Evolutionary conservation across 2,797 vertebrate species (phyloP).

Genomic region (Peromyscus aztecus): DNA sequence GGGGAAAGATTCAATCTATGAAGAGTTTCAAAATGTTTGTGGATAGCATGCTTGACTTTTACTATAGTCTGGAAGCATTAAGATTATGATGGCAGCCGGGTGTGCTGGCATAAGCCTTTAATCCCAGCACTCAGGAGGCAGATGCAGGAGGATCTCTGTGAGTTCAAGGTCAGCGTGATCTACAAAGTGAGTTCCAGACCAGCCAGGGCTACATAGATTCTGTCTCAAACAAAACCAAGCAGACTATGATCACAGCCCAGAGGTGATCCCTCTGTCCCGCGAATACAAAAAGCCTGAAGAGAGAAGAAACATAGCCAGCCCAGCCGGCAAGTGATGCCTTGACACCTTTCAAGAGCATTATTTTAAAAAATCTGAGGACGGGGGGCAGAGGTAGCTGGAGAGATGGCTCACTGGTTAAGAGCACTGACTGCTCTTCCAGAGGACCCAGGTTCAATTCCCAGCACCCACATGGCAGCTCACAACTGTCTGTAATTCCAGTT

Average conservation of each 20-base stretch:
- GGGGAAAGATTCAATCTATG: not conserved
- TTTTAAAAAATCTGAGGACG: not conserved
- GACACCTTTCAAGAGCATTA: accelerated
- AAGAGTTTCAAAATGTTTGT: constrained; percentile 19
- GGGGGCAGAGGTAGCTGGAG: no score
- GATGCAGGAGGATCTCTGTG: not conserved
- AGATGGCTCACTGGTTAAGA: no score
- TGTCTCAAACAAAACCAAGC: not conserved
- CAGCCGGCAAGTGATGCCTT: not conserved
- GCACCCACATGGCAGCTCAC: no score
- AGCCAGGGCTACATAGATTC: not conserved
- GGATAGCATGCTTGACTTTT: not conserved
- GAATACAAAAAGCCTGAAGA: not conserved
- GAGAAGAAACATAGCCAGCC: not conserved
- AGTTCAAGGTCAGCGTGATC: not conserved
- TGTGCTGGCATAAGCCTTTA: not conserved
- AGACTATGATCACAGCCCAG: not conserved
- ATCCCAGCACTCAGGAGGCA: not conserved
- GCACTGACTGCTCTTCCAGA: no score
- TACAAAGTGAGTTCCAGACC: not conserved
- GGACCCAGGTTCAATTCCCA: no score
- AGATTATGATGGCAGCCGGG: not conserved
- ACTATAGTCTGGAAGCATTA: not conserved
- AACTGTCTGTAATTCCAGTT: no score
- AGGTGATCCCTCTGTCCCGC: not conserved